Conservation (phyloP, 1,140 invertebrate genomes). For the Cyphomyrmex costatus region DNA sequence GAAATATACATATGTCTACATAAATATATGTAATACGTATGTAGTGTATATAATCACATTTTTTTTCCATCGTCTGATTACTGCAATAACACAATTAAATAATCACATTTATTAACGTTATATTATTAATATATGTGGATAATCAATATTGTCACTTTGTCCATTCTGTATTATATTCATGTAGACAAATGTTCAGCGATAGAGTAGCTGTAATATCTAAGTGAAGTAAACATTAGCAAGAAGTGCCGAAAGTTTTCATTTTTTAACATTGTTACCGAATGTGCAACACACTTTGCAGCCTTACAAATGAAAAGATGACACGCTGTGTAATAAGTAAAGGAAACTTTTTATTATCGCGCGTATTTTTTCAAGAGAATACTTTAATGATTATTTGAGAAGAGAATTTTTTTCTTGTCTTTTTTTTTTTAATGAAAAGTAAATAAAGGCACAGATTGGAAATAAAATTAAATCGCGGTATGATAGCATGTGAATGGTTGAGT, state of each 20-base stretch:
- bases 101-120: conserved; percentile 64
- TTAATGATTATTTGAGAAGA: conserved; percentile 2
- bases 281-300: conserved; percentile 67
- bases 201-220: conserved; percentile 70
- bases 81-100: conserved; percentile 65
- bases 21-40: conserved; percentile 59
- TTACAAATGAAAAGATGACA: conserved; percentile 62
- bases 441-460: conserved; percentile 73
- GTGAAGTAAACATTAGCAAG: conserved; percentile 67
- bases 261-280: conserved; percentile 71
- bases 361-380: background rate
- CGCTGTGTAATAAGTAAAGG: conserved; percentile 30
- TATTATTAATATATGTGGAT: conserved; percentile 68
- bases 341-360: conserved; percentile 22
- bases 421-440: background rate
- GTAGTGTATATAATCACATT: conserved; percentile 24
- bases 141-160: conserved; percentile 70
- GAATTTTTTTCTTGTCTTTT: conserved; percentile 4
- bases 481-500: conserved; percentile 51
- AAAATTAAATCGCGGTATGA: conserved; percentile 66
- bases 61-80: conserved; percentile 62
- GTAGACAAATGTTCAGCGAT: conserved; percentile 75
- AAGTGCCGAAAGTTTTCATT: conserved; percentile 74
- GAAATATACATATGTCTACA: conserved; percentile 63
- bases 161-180: conserved; percentile 79